A percentile compares a stretch with the other conserved stretches of the same genome.
These are phyloP conservation scores for Cerastoderma edule DNA, from an alignment of 2,888 invertebrate species.

Conservation along the genomic window DNA sequence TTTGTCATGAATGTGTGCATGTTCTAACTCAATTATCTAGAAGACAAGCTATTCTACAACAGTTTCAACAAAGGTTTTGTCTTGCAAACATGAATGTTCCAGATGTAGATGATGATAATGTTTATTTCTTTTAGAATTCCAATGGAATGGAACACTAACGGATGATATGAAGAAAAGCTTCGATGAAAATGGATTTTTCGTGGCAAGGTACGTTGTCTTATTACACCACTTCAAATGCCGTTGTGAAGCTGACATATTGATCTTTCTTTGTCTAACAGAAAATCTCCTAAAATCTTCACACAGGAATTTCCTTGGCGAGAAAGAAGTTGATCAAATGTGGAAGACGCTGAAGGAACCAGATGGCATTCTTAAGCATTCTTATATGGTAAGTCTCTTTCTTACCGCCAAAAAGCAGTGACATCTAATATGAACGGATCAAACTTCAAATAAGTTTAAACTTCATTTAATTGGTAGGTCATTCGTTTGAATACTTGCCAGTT, in stretches of 20 bases:
- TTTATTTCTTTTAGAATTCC: slow-evolving; percentile 1
- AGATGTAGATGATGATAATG: neutral
- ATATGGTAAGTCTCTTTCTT: slow-evolving; percentile 44
- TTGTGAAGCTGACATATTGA: too few relatives aligned
- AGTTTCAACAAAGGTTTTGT: too few relatives aligned
- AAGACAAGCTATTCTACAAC: too few relatives aligned
- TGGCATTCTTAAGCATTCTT: slow-evolving; percentile 44
- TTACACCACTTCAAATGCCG: neutral
- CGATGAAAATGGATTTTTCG: slow-evolving; percentile 22
- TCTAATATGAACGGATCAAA: too few relatives aligned
- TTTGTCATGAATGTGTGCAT: too few relatives aligned
- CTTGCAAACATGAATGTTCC: neutral
- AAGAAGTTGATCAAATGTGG: slow-evolving; percentile 35
- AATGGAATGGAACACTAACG: slow-evolving; percentile 8
- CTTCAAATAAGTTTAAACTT: too few relatives aligned
- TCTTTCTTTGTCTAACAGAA: too few relatives aligned
- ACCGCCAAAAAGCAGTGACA: too few relatives aligned
- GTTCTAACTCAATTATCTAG: too few relatives aligned
- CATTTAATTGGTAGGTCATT: too few relatives aligned
- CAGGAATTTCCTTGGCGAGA: slow-evolving; percentile 37
- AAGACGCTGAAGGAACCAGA: slow-evolving; percentile 31
- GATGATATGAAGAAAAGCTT: slow-evolving; percentile 15
- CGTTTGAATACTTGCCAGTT: too few relatives aligned
- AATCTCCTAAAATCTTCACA: too few relatives aligned
- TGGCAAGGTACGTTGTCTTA: slow-evolving; percentile 6